These are phyloP conservation scores for Poecilia picta DNA, from an alignment of 2,797 vertebrate species.

Conservation along the genomic window DNA sequence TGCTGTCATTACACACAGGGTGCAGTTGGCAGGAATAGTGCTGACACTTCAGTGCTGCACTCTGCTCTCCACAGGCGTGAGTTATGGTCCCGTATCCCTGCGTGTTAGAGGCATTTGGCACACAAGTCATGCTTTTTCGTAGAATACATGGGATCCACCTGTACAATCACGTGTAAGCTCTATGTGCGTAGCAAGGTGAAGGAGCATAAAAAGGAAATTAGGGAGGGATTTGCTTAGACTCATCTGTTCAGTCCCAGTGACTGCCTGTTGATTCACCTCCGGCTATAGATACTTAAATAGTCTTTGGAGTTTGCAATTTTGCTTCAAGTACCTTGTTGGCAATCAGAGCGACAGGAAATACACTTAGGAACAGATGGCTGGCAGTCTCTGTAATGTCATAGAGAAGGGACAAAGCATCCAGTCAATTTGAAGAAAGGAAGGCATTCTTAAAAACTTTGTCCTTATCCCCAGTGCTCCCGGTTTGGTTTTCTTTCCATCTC, in stretches of 20 bases:
- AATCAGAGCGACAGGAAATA: constrained; percentile 59
- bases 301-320: constrained; percentile 47
- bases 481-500: constrained; percentile 26
- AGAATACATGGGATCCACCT: constrained; percentile 61
- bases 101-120: constrained; percentile 61
- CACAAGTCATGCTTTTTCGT: constrained; percentile 35
- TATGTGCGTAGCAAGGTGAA: constrained; percentile 28
- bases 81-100: constrained; percentile 65
- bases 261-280: constrained; percentile 39
- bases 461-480: constrained; percentile 37
- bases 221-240: constrained; percentile 22
- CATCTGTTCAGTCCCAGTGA: constrained; percentile 35
- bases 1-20: constrained; percentile 65
- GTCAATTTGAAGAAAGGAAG: constrained; percentile 50
- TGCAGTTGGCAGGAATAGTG: constrained; percentile 73
- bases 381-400: constrained; percentile 53
- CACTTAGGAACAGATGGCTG: constrained; percentile 49
- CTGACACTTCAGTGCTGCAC: constrained; percentile 74
- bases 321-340: constrained; percentile 48
- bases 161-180: constrained; percentile 47
- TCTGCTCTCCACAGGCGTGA: constrained; percentile 63
- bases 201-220: constrained; percentile 23
- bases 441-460: constrained; percentile 50
- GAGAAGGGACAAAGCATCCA: constrained; percentile 39
- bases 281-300: constrained; percentile 38